phyloP scores from a whole-genome alignment of 2,888 invertebrate genomes.

The Boloria euphrosyne region DNA sequence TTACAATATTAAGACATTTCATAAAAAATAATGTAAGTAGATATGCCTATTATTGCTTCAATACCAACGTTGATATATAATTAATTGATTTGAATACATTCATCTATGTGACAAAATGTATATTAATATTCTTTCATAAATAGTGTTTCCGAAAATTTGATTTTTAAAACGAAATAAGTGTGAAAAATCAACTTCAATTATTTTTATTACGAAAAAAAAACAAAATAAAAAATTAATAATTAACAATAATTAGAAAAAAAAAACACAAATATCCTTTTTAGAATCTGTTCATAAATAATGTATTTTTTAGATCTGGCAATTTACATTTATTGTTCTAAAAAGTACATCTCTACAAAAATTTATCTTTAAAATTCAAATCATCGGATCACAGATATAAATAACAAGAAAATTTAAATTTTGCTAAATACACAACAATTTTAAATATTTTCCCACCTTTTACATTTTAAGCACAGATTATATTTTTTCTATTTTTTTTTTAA shows the following conservation, averaged over 20 bases:
- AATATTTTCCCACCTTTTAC: slow-evolving; percentile 21
- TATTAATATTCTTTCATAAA: slow-evolving; percentile 5
- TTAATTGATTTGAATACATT: slow-evolving; percentile 19
- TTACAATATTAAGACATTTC: slow-evolving; percentile 4
- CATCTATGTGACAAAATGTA: too few relatives aligned
- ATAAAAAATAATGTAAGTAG: slow-evolving; percentile 26
- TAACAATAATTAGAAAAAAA: too few relatives aligned
- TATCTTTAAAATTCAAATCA: neutral
- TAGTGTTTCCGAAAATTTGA: slow-evolving; percentile 4
- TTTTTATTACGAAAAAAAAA: too few relatives aligned
- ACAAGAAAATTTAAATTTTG: slow-evolving; percentile 17
- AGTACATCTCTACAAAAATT: too few relatives aligned
- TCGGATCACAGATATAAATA: slow-evolving; percentile 7
- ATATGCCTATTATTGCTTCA: slow-evolving; percentile 43
- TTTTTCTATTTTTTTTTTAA: slow-evolving; percentile 6
- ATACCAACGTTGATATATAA: slow-evolving; percentile 30
- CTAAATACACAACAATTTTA: slow-evolving; percentile 29
- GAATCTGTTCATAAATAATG: too few relatives aligned
- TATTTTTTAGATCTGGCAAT: too few relatives aligned
- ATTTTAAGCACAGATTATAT: slow-evolving; percentile 12
- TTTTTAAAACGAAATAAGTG: neutral
- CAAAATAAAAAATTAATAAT: too few relatives aligned
- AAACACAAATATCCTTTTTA: too few relatives aligned
- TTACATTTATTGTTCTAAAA: too few relatives aligned
- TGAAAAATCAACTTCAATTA: too few relatives aligned